phyloP scores from a whole-genome alignment of 2,888 invertebrate genomes.

The Hirtodrosophila duncani region DNA sequence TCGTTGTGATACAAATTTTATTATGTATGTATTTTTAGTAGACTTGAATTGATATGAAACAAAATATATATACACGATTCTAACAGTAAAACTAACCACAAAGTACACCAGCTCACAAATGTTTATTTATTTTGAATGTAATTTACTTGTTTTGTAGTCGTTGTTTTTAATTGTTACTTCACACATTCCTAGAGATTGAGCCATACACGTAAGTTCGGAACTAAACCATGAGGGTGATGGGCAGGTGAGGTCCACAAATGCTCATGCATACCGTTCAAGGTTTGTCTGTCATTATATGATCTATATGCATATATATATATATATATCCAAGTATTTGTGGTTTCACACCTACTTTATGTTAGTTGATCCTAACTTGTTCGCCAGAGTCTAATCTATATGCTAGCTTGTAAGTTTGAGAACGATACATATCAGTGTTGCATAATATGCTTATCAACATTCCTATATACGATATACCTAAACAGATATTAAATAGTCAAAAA shows the following conservation, averaged over 20 bases:
- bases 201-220: conserved; percentile 32
- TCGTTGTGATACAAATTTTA: conserved; percentile 67
- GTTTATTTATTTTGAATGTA: conserved; percentile 31
- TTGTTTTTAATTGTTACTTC: conserved; percentile 6
- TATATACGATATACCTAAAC: conserved; percentile 28
- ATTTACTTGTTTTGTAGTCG: conserved; percentile 21
- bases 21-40: conserved; percentile 70
- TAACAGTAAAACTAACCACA: conserved; percentile 43
- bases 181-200: conserved; percentile 9
- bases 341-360: no score
- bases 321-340: no score
- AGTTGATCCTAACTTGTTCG: no score
- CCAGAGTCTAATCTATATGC: no score
- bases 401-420: conserved; percentile 58
- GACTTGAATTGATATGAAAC: conserved; percentile 57
- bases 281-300: no score
- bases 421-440: conserved; percentile 65
- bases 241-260: no score
- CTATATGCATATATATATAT: no score
- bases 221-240: conserved; percentile 2
- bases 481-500: conserved; percentile 46
- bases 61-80: conserved; percentile 60
- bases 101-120: conserved; percentile 23
- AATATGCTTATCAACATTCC: conserved; percentile 49
- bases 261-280: no score